Conservation (phyloP, 2,888 invertebrate genomes). For the Aphidius colemani region DNA sequence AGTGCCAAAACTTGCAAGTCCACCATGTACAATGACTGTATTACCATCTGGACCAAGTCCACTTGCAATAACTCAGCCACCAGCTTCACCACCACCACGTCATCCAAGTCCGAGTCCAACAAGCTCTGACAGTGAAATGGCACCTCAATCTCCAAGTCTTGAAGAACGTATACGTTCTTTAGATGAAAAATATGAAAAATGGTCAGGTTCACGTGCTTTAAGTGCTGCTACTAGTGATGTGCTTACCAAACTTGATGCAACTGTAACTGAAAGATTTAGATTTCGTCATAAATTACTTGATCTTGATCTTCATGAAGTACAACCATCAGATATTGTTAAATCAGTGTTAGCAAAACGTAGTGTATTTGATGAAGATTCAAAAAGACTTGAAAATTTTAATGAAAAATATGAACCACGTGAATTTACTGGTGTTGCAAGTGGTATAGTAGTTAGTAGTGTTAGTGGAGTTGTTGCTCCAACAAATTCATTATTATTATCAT, state of each 20-base stretch:
- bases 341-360: constrained; percentile 90
- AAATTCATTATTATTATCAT: constrained; percentile 15
- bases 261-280: constrained; percentile 64
- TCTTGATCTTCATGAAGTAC: constrained; percentile 77
- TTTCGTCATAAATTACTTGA: constrained; percentile 78
- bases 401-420: constrained; percentile 79
- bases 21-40: constrained; percentile 48
- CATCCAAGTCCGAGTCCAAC: constrained; percentile 79
- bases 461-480: constrained; percentile 45
- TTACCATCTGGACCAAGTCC: constrained; percentile 61
- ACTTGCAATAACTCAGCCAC: constrained; percentile 68
- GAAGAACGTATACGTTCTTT: constrained; percentile 91
- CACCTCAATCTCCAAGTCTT: constrained; percentile 71
- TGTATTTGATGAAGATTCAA: constrained; percentile 95
- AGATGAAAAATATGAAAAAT: constrained; percentile 91
- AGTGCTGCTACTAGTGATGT: constrained; percentile 65
- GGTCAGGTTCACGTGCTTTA: constrained; percentile 74
- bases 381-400: constrained; percentile 85
- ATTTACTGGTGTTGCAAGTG: constrained; percentile 54
- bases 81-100: constrained; percentile 69
- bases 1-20: constrained; percentile 57
- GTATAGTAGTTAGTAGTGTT: constrained; percentile 40
- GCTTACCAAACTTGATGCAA: constrained; percentile 62
- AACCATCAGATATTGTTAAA: constrained; percentile 92
- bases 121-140: constrained; percentile 71